Evolutionary conservation across 2,888 invertebrate species (phyloP).

Genomic region (Drosophila rellima): DNA sequence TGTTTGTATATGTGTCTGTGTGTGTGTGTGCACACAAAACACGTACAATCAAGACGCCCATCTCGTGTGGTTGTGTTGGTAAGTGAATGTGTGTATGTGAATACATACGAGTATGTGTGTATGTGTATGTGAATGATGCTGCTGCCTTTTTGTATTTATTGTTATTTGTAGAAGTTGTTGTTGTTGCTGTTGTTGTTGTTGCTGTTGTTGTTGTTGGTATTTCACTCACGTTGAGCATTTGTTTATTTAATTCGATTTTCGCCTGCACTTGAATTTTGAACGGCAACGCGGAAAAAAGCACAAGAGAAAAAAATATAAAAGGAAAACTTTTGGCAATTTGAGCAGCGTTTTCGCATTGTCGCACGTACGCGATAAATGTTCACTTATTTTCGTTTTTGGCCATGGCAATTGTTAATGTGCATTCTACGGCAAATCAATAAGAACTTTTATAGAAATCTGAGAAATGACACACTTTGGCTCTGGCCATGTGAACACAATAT

Average conservation of each 20-base stretch:
- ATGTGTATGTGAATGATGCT: slow-evolving; percentile 6
- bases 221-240: slow-evolving; percentile 85
- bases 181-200: slow-evolving; percentile 36
- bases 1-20: slow-evolving; percentile 18
- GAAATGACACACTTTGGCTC: slow-evolving; percentile 71
- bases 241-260: slow-evolving; percentile 86
- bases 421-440: slow-evolving; percentile 46
- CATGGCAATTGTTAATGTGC: slow-evolving; percentile 36
- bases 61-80: slow-evolving; percentile 29
- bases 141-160: slow-evolving; percentile 24
- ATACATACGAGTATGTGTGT: too few species aligned
- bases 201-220: slow-evolving; percentile 71
- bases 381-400: slow-evolving; percentile 12
- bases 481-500: slow-evolving; percentile 74
- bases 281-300: slow-evolving; percentile 39
- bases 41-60: slow-evolving; percentile 61
- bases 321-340: slow-evolving; percentile 37
- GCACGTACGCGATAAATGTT: slow-evolving; percentile 40
- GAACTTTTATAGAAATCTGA: slow-evolving; percentile 40
- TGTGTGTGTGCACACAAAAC: slow-evolving; percentile 49
- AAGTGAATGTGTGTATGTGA: slow-evolving; percentile 6
- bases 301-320: slow-evolving; percentile 11
- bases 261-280: slow-evolving; percentile 62
- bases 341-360: slow-evolving; percentile 30
- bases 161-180: slow-evolving; percentile 35